Evolutionary conservation across 2,888 invertebrate genomes (phyloP), one percentile per base, ranked within the genome.

Genomic region (Fissipunctia ypsillon): DNA sequence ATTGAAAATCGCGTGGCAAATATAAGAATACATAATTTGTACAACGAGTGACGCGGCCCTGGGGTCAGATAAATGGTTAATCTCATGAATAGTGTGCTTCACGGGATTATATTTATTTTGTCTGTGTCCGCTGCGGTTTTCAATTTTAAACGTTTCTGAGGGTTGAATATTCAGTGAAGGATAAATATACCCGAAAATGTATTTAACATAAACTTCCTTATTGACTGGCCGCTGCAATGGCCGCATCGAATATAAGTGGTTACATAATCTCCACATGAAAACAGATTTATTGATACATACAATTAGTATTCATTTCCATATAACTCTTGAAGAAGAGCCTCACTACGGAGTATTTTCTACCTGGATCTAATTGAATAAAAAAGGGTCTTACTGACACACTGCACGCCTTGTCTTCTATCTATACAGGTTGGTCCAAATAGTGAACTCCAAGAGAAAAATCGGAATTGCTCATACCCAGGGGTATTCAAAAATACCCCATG

Each of bases 21-120:
- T 31, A 45, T 60, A 28, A 69, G 83, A 70, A 85, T 85, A 78
- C 76, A 84, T 88, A 87, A 89, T 89, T 88, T 87, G 85, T 82
- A 77, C 82, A 78, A 65, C 80, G 70, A 77, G 64, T 76, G 84
- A 87, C 79, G 78, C 31, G 66, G 69, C 81, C 77, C 85, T 3
- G 28, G 85, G 85, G 85, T 85, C 84, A 86, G 84, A 83, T 85
- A 86, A 89, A 87, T 84, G 86, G 86, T 87, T 88, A 82, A 88
- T 89, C 86, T 89, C 86, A 85, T 89, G 87, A 87, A 88, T 88
- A 88, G 83, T 83, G 76, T 69, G 73, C 73, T 81, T 80, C 72
- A 76, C 72, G 59, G 73, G 70, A 84, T 84, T 87, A 82, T 82
- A 84, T 85, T 84, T 82, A 84, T 85, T 84, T 81, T 65, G 84